These are phyloP conservation scores for Schlechtendalia chinensis DNA, from an alignment of 1,140 invertebrate species.

Conservation along the genomic window DNA sequence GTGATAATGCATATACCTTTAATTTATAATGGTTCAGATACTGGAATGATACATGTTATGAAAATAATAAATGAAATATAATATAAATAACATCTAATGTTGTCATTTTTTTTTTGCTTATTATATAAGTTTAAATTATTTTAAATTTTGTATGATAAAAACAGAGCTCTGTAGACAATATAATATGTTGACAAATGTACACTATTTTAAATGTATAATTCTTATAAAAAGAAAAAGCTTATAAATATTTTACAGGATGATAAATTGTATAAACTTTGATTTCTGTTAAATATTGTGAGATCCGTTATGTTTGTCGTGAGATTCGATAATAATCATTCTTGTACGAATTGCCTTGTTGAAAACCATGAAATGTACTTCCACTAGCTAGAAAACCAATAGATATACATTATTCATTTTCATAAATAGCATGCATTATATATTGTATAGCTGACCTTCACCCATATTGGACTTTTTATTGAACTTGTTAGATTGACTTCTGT, in stretches of 20 bases:
- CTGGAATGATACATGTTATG: too few species aligned
- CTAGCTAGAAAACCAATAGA: neutral
- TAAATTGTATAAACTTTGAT: neutral
- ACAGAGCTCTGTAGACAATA: too few species aligned
- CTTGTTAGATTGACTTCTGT: slow-evolving; percentile 15
- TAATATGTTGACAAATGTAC: too few species aligned
- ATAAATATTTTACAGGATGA: neutral
- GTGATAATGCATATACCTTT: too few species aligned
- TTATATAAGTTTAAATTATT: too few species aligned
- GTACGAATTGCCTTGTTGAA: slow-evolving; percentile 25
- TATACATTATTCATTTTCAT: neutral
- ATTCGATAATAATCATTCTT: slow-evolving; percentile 14
- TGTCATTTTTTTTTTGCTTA: too few species aligned
- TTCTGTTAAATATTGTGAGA: neutral
- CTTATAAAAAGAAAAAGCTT: too few species aligned
- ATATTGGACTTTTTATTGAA: slow-evolving; percentile 27
- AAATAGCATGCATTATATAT: neutral
- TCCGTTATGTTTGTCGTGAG: slow-evolving; percentile 20
- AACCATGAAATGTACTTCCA: slow-evolving; percentile 6
- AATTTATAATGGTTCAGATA: too few species aligned
- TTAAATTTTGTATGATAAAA: too few species aligned
- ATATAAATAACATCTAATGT: too few species aligned
- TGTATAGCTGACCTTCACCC: neutral
- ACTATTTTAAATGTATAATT: too few species aligned
- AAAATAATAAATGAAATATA: too few species aligned